A percentile compares a stretch with the other conserved stretches of the same genome.
Evolutionary conservation across 2,113 vertebrate genomes (phyloP).

Genomic region (Galemys pyrenaicus): DNA sequence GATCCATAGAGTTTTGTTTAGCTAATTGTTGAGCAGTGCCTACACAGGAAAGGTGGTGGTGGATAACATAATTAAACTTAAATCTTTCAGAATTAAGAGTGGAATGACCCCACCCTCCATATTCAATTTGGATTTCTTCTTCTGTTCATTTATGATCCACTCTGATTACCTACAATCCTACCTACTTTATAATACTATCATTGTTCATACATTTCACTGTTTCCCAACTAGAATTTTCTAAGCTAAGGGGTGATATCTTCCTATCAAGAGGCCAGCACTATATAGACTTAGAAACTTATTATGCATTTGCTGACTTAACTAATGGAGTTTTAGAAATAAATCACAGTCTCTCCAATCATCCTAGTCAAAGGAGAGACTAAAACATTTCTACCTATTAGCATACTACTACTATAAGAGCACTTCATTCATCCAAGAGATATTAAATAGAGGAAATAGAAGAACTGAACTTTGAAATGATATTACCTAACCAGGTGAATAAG

Average conservation of each 20-base stretch:
- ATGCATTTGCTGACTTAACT: neutral
- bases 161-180: neutral
- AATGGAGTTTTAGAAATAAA: neutral
- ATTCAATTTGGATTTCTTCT: neutral
- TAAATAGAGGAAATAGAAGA: neutral
- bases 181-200: neutral
- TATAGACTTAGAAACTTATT: neutral
- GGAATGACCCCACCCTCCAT: neutral
- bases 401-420: neutral
- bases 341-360: neutral
- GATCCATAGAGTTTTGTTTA: neutral
- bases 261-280: neutral
- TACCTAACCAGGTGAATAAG: neutral
- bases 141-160: neutral
- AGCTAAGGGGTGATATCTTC: neutral
- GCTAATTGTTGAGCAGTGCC: neutral
- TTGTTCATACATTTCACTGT: neutral
- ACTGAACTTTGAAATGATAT: neutral
- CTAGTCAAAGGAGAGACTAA: neutral
- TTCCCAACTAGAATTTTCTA: neutral
- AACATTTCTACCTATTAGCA: neutral
- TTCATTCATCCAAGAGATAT: neutral
- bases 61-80: too few relatives aligned
- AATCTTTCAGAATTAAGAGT: neutral
- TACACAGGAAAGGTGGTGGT: neutral